phyloP scores from a whole-genome alignment of 2,888 invertebrate genomes.

The Leptinotarsa peninsularis region DNA sequence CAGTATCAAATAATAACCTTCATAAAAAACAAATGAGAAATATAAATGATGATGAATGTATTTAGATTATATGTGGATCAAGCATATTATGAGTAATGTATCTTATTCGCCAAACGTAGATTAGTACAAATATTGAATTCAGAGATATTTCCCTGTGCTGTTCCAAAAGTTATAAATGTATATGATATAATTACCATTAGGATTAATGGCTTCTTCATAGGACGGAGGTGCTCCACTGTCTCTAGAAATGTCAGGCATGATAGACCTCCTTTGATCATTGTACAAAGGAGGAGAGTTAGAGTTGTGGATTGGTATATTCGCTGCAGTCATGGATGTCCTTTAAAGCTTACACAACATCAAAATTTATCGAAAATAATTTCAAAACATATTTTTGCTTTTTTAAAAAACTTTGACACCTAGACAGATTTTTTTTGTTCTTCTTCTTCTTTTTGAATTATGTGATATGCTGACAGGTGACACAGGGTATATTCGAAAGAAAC shows the following conservation, averaged over 20 bases:
- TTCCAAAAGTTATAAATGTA: not conserved
- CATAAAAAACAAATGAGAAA: too few species aligned
- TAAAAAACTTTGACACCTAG: not conserved
- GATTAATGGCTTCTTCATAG: slow-evolving; percentile 74
- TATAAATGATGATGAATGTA: too few species aligned
- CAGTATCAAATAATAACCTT: too few species aligned
- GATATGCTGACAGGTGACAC: not conserved
- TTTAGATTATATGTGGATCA: too few species aligned
- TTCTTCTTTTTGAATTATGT: not conserved
- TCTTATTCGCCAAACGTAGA: too few species aligned
- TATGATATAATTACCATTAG: slow-evolving; percentile 67
- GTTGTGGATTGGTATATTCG: slow-evolving; percentile 46
- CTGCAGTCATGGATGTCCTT: slow-evolving; percentile 50
- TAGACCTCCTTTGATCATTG: slow-evolving; percentile 49
- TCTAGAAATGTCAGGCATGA: slow-evolving; percentile 43
- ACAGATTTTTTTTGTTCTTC: not conserved
- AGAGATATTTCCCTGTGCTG: not conserved
- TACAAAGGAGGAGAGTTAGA: slow-evolving; percentile 52
- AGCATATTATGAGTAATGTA: too few species aligned
- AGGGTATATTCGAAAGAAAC: too few species aligned
- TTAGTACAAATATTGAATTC: not conserved
- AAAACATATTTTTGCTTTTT: not conserved
- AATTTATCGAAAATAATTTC: not conserved
- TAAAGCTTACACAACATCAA: slow-evolving; percentile 14
- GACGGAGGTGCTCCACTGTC: slow-evolving; percentile 70